Conservation (phyloP, 53 echinoderm and acorn worm species). For the Holothuria leucospilota region DNA sequence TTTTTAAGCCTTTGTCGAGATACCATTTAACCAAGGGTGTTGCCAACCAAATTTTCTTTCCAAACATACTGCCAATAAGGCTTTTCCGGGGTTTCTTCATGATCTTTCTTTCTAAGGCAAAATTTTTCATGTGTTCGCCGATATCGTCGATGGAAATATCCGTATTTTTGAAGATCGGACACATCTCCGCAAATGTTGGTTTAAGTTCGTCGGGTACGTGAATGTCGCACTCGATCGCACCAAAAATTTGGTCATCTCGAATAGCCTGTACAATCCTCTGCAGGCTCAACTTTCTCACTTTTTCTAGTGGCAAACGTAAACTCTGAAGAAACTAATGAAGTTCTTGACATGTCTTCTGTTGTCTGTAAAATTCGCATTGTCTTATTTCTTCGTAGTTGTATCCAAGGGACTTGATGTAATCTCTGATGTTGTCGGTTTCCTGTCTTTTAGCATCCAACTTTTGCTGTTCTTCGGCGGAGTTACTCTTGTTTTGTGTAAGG, state of each 20-base stretch:
- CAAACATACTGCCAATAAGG: conserved; percentile 52
- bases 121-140: too few species aligned
- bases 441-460: not conserved
- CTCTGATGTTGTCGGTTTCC: not conserved
- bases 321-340: not conserved
- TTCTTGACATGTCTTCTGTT: not conserved
- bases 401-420: conserved; percentile 13
- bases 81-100: conserved; percentile 33
- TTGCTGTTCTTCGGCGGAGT: not conserved
- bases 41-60: not conserved
- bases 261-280: not conserved
- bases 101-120: conserved; percentile 5
- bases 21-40: too few species aligned
- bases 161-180: not conserved
- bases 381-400: conserved; percentile 53
- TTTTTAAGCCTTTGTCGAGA: not conserved
- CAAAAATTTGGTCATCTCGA: conserved; percentile 47
- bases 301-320: conserved; percentile 11
- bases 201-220: conserved; percentile 47
- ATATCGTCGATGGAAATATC: conserved; percentile 20
- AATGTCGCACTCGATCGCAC: conserved; percentile 60
- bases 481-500: not conserved
- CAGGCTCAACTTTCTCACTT: conserved; percentile 2
- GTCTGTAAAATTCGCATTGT: conserved; percentile 31
- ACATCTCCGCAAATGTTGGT: conserved; percentile 45